These are phyloP conservation scores for Mycteria americana DNA, from an alignment of 2,797 vertebrate genomes.

Conservation along the genomic window DNA sequence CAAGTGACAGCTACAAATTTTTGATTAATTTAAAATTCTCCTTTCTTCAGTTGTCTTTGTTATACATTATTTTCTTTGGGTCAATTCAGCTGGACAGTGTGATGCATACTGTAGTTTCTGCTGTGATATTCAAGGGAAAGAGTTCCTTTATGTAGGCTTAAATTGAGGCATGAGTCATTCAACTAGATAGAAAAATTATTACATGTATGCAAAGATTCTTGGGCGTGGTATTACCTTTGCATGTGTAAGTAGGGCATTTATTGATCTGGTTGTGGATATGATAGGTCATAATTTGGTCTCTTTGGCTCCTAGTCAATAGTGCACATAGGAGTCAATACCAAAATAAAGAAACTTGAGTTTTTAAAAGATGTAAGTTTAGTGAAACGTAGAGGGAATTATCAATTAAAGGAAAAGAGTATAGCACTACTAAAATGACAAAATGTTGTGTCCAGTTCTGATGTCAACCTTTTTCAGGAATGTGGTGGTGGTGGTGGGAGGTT, in stretches of 20 bases:
- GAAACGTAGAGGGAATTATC: not conserved
- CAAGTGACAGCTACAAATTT: slow-evolving; percentile 82
- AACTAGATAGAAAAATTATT: not conserved
- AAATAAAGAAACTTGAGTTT: not conserved
- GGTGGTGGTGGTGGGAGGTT: not conserved
- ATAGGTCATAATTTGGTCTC: not conserved
- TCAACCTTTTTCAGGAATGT: not conserved
- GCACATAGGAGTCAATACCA: not conserved
- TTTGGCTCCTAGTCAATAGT: not conserved
- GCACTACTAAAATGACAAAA: not conserved
- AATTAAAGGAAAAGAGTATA: not conserved
- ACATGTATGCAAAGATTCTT: not conserved
- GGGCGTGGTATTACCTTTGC: not conserved
- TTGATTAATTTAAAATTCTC: slow-evolving; percentile 74
- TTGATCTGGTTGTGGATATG: not conserved
- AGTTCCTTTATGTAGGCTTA: not conserved
- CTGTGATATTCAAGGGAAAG: not conserved
- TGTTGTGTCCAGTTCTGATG: not conserved
- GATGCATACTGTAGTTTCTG: not conserved
- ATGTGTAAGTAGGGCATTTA: not conserved
- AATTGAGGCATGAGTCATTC: not conserved
- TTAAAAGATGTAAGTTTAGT: not conserved
- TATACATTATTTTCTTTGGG: slow-evolving; percentile 39
- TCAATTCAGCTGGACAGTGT: not conserved
- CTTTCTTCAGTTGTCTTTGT: slow-evolving; percentile 61